Conservation (phyloP, 1,140 invertebrate genomes). For the Drosophila oshimai region DNA sequence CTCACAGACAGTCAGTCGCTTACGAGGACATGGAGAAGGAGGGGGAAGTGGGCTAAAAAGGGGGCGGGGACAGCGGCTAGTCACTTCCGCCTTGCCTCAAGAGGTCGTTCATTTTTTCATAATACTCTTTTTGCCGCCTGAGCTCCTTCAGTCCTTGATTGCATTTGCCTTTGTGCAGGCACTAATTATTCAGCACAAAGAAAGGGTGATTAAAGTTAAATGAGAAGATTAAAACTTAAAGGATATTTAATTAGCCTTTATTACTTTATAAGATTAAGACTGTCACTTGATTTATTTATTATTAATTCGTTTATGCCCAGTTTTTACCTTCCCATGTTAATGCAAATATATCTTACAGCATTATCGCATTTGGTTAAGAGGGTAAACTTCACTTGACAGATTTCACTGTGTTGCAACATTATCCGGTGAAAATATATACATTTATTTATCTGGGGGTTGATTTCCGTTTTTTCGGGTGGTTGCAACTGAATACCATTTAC, state of each 20-base stretch:
- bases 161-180: conserved; percentile 49
- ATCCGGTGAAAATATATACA: conserved; percentile 33
- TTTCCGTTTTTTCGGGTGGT: conserved; percentile 52
- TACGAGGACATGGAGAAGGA: conserved; percentile 14
- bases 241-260: neutral
- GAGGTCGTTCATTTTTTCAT: conserved; percentile 31
- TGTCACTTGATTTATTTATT: no score
- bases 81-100: conserved; percentile 54
- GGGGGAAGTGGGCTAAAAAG: conserved; percentile 3
- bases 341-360: conserved; percentile 35
- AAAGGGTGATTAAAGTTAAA: neutral
- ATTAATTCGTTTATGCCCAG: neutral
- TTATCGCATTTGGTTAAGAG: conserved; percentile 42
- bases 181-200: conserved; percentile 10
- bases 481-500: conserved; percentile 37
- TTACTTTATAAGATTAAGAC: neutral
- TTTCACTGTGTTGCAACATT: conserved; percentile 64
- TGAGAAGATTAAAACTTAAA: neutral
- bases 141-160: conserved; percentile 51
- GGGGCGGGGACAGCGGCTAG: conserved; percentile 38
- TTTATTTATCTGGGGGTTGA: conserved; percentile 39
- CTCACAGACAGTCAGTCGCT: conserved; percentile 17
- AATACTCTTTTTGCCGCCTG: conserved; percentile 39
- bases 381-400: conserved; percentile 42
- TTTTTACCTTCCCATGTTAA: conserved; percentile 17